Base-by-base conservation (phyloP, 2,888 invertebrate species). In the Lepidocyrtinus sp. region DNA sequence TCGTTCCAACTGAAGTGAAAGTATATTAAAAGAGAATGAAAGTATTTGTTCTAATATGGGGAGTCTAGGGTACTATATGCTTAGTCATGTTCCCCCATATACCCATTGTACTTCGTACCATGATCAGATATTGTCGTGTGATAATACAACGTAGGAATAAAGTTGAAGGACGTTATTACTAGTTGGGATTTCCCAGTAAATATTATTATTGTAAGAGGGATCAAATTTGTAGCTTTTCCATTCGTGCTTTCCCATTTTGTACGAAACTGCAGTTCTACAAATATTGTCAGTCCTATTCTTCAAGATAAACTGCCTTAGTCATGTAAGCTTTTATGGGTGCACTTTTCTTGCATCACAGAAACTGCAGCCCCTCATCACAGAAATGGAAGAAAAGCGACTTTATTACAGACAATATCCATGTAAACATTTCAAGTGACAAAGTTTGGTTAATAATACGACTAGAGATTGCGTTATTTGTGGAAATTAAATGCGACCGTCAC, bases 81-180 rank as follows among this genome's bases (percentile, higher is more conserved):
- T 36, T 36, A 36, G 7, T 36, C 36, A n/a, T n/a, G n/a, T n/a
- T n/a, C n/a, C 12, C 22, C 3, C 59, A 59, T 59, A 21, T 9
- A 9, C n/a, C 55, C 55, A 55, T 55, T n/a, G 55, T 55, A 17
- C 59, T 59, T 19, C n/a, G 59, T 21, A n/a, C 15, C 59, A 59
- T 59, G 59, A 59, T 59, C 59, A 21, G 59, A 59, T n/a, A n/a
- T 59, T 59, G 59, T 59, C 21, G 59, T 59, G 59, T 36, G 36
- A 36, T 36, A 36, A 36, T 36, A 36, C 7, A 22, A 59, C 2
- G 7, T 59, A 22, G 21, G 21, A n/a, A n/a, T n/a, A n/a, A n/a
- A n/a, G n/a, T n/a, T n/a, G 59, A 21, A 59, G 59, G 59, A 59
- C 59, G 22, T 59, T 59, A 59, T 59, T 19, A 59, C 59, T 59